phyloP scores from a whole-genome alignment of 2,113 vertebrate genomes.

The Thunnus maccoyii region DNA sequence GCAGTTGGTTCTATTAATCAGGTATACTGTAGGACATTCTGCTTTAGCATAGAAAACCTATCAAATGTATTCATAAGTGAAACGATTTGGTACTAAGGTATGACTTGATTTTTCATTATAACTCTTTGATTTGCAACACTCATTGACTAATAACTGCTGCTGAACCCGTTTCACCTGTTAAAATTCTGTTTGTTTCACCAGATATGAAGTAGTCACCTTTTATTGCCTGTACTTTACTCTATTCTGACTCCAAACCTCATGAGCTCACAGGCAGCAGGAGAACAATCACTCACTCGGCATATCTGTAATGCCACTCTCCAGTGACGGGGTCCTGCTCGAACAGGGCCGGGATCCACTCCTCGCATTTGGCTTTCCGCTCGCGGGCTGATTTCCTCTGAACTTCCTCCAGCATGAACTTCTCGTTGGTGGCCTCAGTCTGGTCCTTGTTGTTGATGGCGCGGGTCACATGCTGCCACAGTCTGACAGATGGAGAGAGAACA shows the following conservation, averaged over 20 bases:
- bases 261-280: not conserved
- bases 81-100: too few relatives aligned
- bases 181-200: not conserved
- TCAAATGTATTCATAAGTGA: too few relatives aligned
- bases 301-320: constrained; percentile 98
- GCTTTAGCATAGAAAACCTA: too few relatives aligned
- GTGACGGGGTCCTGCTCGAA: constrained; percentile 94
- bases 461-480: constrained; percentile 98
- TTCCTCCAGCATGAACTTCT: constrained; percentile 96
- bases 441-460: constrained; percentile 97
- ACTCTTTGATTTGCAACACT: too few relatives aligned
- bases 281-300: constrained; percentile 91
- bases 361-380: constrained; percentile 92
- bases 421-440: constrained; percentile 97
- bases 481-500: constrained; percentile 61
- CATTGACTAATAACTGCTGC: too few relatives aligned
- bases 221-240: not conserved
- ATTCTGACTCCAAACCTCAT: not conserved
- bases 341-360: constrained; percentile 92
- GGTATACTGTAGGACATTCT: too few relatives aligned
- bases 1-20: too few relatives aligned
- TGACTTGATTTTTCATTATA: too few relatives aligned
- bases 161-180: not conserved
- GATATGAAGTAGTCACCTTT: not conserved
- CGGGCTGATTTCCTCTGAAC: constrained; percentile 94